Evolutionary conservation across 2,113 vertebrate species (phyloP).

Genomic region (Cynoglossus semilaevis): DNA sequence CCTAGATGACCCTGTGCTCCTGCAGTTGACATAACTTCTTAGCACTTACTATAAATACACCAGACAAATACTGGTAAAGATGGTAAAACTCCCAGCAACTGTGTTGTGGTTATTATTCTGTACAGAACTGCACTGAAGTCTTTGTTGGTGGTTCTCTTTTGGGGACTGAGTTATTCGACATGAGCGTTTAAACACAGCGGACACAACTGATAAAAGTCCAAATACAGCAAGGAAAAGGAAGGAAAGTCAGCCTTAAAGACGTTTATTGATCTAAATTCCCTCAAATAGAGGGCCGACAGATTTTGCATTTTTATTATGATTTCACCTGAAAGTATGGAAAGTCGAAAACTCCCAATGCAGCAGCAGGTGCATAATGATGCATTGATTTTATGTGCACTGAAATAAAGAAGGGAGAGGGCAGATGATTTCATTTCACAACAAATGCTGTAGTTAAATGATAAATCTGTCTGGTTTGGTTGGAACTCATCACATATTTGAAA

Average conservation of each 20-base stretch:
- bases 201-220: not conserved
- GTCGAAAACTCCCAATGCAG: not conserved
- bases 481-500: too few species aligned
- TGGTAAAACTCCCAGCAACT: too few species aligned
- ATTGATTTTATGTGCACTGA: not conserved
- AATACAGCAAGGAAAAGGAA: not conserved
- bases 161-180: too few species aligned
- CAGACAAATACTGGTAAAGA: too few species aligned
- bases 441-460: not conserved
- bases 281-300: not conserved
- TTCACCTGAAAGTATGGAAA: not conserved
- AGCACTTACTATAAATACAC: too few species aligned
- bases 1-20: too few species aligned
- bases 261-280: conserved; percentile 1
- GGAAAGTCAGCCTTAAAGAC: not conserved
- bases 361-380: not conserved
- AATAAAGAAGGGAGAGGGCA: not conserved
- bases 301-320: not conserved
- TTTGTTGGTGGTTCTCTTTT: too few species aligned
- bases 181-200: too few species aligned
- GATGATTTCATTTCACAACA: not conserved
- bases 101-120: too few species aligned
- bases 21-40: too few species aligned
- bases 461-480: too few species aligned
- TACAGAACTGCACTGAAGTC: too few species aligned